Percentiles rank a stretch among this genome's conserved stretches.
These are phyloP conservation scores for Lasiommata megera DNA, from an alignment of 2,888 invertebrate genomes.

Conservation along the genomic window DNA sequence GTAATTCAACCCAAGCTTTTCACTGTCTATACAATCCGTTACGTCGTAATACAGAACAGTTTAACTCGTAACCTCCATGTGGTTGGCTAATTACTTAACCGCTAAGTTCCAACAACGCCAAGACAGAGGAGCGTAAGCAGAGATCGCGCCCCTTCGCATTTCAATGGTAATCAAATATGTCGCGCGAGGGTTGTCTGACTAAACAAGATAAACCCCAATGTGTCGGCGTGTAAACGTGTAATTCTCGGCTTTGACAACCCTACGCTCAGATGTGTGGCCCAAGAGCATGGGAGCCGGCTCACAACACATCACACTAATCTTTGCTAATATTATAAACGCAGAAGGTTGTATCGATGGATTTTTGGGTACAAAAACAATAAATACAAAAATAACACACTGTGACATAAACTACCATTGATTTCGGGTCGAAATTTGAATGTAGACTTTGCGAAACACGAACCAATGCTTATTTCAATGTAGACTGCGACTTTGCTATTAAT, in stretches of 20 bases:
- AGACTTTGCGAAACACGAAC: no score
- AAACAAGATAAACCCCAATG: conserved; percentile 69
- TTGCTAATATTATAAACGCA: no score
- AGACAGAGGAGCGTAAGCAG: neutral
- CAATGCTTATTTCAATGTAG: no score
- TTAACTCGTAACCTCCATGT: neutral
- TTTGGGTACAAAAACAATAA: no score
- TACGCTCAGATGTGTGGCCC: conserved; percentile 32
- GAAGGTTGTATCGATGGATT: no score
- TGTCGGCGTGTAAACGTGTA: conserved; percentile 54
- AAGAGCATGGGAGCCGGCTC: conserved; percentile 13
- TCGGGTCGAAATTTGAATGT: no score
- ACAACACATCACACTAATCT: neutral
- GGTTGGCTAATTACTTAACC: neutral
- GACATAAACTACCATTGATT: no score
- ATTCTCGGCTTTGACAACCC: conserved; percentile 58
- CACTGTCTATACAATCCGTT: no score
- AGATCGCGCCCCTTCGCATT: conserved; percentile 43
- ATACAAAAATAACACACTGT: no score
- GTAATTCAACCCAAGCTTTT: no score
- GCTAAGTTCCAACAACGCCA: neutral
- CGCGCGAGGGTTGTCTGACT: conserved; percentile 56
- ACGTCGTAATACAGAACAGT: no score
- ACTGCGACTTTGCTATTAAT: no score
- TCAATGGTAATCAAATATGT: conserved; percentile 73